Base-by-base conservation (phyloP, 2,113 vertebrate species). In the Mohoua ochrocephala region DNA sequence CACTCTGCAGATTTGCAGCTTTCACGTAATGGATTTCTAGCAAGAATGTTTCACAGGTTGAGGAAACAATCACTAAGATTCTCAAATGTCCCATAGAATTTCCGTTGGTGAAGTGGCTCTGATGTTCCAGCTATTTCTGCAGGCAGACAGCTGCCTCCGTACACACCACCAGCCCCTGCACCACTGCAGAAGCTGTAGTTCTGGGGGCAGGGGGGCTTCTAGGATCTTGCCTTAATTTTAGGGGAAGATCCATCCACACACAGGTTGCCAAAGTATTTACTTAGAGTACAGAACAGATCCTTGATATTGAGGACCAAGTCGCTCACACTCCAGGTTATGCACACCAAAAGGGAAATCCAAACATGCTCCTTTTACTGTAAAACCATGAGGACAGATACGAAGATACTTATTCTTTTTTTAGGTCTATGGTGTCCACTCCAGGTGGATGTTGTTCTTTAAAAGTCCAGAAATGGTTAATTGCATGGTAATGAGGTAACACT, bases 11-110 rank as follows among this genome's bases (percentile, higher is more conserved):
- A 81, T 84, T 83, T 86, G 33, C 64, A 81, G 79, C 28, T 90
- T 84, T 78, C 85, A 67, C 22, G 12, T 74, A 84, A 87, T 15
- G n/a, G 84, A 83, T 81, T 94, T 92, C 77, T 82, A 56, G 33
- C 26, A 33, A 28, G 41, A 73, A 52, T 27, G 6, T 93, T 94
- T 94, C 35, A 19, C 0, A 0, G 16, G 15, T 44, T 78, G 68
- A 93, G 52, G 52, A 49, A 84, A n/a, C 70, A 67, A 86, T 54
- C 3, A 2, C 35, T 57, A 31, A 84, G 42, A 75, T 59, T 91
- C 82, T 90, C 10, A 7, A 60, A 33, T 52, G 24, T 35, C 50
- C 8, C 1, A 11, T 15, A 52, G 64, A 83, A 54, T 77, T 84
- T 39, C 23, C 59, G 13, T 24, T 59, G 27, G 7, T 52, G 50